Percentiles rank a stretch among this genome's conserved stretches.
phyloP scores from a whole-genome alignment of 2,113 vertebrate species.

The Dermatemys mawii region DNA sequence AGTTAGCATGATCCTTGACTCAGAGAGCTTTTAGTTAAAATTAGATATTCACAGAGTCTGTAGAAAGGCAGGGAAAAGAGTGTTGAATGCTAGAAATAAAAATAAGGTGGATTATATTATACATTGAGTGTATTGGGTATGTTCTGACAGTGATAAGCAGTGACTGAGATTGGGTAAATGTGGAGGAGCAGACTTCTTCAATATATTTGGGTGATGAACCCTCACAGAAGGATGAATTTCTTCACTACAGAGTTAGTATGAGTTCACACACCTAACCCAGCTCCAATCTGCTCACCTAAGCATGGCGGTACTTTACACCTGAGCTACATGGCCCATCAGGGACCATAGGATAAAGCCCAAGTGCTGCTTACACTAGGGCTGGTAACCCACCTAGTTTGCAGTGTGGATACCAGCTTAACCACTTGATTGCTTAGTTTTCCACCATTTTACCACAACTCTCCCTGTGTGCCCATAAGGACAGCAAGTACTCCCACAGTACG shows the following conservation, averaged over 20 bases:
- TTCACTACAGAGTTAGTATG: not conserved
- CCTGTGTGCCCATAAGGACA: not conserved
- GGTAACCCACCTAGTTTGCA: not conserved
- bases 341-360: not conserved
- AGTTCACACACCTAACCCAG: not conserved
- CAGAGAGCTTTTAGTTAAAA: not conserved
- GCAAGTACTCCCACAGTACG: not conserved
- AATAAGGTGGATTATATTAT: not conserved
- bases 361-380: not conserved
- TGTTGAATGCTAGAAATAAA: not conserved
- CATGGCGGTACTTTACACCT: rapidly evolving
- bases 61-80: not conserved
- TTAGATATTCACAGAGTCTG: not conserved
- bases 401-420: rapidly evolving
- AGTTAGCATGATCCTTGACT: not conserved
- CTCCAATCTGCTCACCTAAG: not conserved
- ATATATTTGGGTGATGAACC: not conserved
- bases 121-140: not conserved
- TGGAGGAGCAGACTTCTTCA: not conserved
- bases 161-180: not conserved
- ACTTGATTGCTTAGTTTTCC: rapidly evolving
- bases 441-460: not conserved
- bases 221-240: not conserved
- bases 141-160: not conserved
- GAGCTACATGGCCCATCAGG: not conserved